Conservation (phyloP, 2,797 vertebrate genomes). For the Rhinichthys osculus region DNA sequence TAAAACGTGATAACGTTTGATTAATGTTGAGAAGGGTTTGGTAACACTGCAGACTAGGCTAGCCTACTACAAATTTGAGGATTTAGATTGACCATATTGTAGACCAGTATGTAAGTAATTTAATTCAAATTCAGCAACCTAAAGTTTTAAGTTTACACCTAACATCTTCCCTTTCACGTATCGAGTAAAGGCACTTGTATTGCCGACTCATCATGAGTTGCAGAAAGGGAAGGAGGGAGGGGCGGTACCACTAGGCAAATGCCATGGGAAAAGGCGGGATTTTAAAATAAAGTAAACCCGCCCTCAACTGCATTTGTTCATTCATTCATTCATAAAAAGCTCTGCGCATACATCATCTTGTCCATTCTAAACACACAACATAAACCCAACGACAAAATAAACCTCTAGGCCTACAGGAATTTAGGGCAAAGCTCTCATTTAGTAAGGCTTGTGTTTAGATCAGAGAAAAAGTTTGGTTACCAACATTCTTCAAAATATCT, state of each 20-base stretch:
- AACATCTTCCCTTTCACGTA: not conserved
- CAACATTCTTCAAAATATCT: no score
- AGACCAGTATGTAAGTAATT: not conserved
- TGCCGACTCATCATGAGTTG: constrained; percentile 25
- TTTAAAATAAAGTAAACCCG: not conserved
- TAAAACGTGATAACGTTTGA: not conserved
- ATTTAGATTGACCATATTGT: not conserved
- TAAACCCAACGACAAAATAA: no score
- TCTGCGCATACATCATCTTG: no score
- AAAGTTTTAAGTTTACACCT: not conserved
- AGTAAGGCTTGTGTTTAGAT: not conserved
- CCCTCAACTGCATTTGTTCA: not conserved
- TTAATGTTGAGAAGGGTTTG: not conserved
- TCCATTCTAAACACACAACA: no score
- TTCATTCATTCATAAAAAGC: not conserved
- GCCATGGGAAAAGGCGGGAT: not conserved
- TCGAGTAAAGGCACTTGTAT: not conserved
- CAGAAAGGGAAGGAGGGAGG: constrained; percentile 51
- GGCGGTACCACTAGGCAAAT: not conserved
- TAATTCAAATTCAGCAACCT: not conserved
- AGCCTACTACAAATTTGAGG: not conserved
- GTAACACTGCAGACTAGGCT: not conserved
- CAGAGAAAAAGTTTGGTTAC: not conserved
- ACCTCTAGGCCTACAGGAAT: no score
- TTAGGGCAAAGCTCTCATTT: no score